phyloP scores from a whole-genome alignment of 2,888 invertebrate species.

The Parapristionchus giblindavisi region DNA sequence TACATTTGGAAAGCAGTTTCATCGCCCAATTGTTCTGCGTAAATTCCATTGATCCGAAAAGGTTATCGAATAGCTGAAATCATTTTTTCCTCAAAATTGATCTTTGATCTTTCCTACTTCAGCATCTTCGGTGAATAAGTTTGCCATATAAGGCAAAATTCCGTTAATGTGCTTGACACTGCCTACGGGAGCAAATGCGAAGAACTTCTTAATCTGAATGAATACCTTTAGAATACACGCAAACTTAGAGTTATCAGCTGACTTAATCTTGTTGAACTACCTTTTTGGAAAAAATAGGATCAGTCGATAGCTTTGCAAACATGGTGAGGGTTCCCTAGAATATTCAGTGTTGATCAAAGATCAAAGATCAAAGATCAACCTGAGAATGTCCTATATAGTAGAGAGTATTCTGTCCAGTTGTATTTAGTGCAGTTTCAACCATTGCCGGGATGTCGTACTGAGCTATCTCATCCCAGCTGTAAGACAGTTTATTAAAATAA shows the following conservation, averaged over 20 bases:
- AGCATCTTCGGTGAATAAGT: too few relatives aligned
- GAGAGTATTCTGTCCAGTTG: slow-evolving; percentile 76
- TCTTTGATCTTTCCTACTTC: too few relatives aligned
- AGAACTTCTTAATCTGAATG: slow-evolving; percentile 63
- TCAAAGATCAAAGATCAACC: not conserved
- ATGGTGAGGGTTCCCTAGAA: slow-evolving; percentile 62
- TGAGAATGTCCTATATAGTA: slow-evolving; percentile 90
- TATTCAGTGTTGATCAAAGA: not conserved
- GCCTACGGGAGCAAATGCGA: too few relatives aligned
- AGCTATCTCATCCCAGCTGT: slow-evolving; percentile 87
- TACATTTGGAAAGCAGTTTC: too few relatives aligned
- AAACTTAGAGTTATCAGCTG: not conserved
- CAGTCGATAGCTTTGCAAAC: slow-evolving; percentile 56
- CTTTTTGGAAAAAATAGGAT: slow-evolving; percentile 51
- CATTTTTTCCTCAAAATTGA: too few relatives aligned
- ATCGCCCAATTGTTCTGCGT: too few relatives aligned
- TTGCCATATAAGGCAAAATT: too few relatives aligned
- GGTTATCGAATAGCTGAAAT: too few relatives aligned
- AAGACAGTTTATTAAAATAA: not conserved
- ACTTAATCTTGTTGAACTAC: slow-evolving; percentile 38
- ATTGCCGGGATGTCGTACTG: slow-evolving; percentile 84
- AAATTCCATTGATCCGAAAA: too few relatives aligned
- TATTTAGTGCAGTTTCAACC: slow-evolving; percentile 77
- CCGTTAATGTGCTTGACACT: too few relatives aligned
- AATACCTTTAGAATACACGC: too few relatives aligned